These are phyloP conservation scores for Bradypus variegatus DNA, from an alignment of 2,797 vertebrate genomes.

Conservation along the genomic window DNA sequence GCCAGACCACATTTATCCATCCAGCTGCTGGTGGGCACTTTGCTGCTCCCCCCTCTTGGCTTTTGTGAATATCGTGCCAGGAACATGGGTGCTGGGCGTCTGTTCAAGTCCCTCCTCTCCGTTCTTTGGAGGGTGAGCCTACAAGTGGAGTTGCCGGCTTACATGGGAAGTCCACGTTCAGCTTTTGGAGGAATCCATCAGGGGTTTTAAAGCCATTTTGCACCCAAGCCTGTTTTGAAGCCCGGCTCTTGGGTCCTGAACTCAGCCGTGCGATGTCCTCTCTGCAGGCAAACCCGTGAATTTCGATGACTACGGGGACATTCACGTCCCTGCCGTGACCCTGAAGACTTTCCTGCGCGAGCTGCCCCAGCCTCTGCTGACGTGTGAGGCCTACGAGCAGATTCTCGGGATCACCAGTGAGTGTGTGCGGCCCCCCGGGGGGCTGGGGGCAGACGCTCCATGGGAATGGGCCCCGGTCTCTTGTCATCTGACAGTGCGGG, in stretches of 20 bases:
- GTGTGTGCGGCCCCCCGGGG: conserved; percentile 31
- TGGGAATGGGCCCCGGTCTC: background rate
- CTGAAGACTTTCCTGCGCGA: conserved; percentile 88
- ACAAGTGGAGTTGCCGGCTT: too few relatives aligned
- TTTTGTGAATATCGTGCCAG: too few relatives aligned
- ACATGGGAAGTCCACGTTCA: too few relatives aligned
- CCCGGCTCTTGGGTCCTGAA: background rate
- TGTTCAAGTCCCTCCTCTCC: too few relatives aligned
- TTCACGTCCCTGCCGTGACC: conserved; percentile 82
- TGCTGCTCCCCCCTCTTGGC: too few relatives aligned
- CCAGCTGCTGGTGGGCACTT: too few relatives aligned
- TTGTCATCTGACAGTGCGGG: background rate
- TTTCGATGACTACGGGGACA: conserved; percentile 77
- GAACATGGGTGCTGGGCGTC: too few relatives aligned
- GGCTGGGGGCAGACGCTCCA: background rate
- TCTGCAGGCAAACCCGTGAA: conserved; percentile 80
- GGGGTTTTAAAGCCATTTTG: background rate
- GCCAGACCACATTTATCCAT: too few relatives aligned
- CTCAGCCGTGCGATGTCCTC: background rate
- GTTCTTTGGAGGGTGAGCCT: too few relatives aligned
- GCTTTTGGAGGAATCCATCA: too few relatives aligned
- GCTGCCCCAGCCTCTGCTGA: conserved; percentile 84
- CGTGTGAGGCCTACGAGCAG: conserved; percentile 76
- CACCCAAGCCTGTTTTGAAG: background rate
- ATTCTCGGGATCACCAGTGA: conserved; percentile 80